phyloP scores from a whole-genome alignment of 2,888 invertebrate species.

The Lochmaea capreae region DNA sequence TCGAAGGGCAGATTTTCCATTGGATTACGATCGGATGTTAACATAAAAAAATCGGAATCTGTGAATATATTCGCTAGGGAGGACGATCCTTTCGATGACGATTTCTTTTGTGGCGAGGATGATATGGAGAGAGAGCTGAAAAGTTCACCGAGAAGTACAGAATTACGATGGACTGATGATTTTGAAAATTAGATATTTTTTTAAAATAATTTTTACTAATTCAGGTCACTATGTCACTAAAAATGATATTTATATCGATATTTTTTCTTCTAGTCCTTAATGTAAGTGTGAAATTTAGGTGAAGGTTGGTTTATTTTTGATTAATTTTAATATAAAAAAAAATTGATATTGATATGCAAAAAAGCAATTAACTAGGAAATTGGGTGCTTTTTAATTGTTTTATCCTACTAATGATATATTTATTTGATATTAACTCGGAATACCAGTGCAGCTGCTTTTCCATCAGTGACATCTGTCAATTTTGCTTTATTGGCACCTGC shows the following conservation, averaged over 20 bases:
- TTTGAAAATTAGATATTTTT: conserved; percentile 59
- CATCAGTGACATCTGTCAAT: too few relatives aligned
- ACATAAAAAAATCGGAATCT: conserved; percentile 88
- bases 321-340: background rate
- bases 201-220: conserved; percentile 5
- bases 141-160: conserved; percentile 54
- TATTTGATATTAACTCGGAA: background rate
- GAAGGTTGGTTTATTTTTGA: too few relatives aligned
- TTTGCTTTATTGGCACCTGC: too few relatives aligned
- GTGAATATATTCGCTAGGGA: conserved; percentile 90
- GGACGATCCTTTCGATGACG: conserved; percentile 89
- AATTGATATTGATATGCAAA: too few relatives aligned
- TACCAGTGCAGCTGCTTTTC: too few relatives aligned
- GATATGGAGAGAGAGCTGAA: conserved; percentile 47
- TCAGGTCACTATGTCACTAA: conserved; percentile 10
- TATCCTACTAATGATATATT: background rate
- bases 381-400: too few relatives aligned
- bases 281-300: background rate
- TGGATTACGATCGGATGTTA: conserved; percentile 66
- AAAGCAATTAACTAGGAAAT: too few relatives aligned
- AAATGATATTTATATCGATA: background rate
- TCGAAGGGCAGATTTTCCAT: conserved; percentile 56
- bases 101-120: conserved; percentile 77
- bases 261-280: conserved; percentile 15
- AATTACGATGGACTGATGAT: conserved; percentile 66